phyloP scores from a whole-genome alignment of 64 coral and sea anemone genomes.

The Catalaphyllia jardinei region DNA sequence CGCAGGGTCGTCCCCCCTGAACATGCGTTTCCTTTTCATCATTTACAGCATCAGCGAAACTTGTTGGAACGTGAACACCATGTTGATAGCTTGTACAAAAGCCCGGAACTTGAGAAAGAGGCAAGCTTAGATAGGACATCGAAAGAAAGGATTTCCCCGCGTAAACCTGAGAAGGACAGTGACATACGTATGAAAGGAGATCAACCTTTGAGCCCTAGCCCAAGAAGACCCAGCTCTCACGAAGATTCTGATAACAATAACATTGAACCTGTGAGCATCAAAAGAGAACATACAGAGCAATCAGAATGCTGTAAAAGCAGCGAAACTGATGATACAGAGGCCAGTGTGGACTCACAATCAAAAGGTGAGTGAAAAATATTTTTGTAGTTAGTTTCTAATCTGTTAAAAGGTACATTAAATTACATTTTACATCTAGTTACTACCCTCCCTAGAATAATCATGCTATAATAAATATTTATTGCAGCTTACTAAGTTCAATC shows the following conservation, averaged over 20 bases:
- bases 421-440: neutral
- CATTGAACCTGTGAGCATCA: constrained; percentile 56
- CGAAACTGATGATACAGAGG: constrained; percentile 25
- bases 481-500: neutral
- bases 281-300: constrained; percentile 68
- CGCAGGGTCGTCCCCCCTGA: constrained; percentile 82
- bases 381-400: neutral
- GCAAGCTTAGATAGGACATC: constrained; percentile 40
- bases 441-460: neutral
- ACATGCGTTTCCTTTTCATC: constrained; percentile 87
- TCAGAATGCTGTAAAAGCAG: constrained; percentile 54
- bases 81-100: constrained; percentile 74
- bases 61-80: constrained; percentile 75
- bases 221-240: constrained; percentile 51
- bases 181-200: constrained; percentile 39
- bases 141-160: constrained; percentile 73
- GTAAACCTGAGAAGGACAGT: constrained; percentile 50
- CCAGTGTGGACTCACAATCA: neutral
- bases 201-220: constrained; percentile 60
- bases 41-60: constrained; percentile 79
- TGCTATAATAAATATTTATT: neutral
- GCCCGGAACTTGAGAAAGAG: constrained; percentile 58
- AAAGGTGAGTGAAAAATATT: constrained; percentile 19
- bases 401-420: neutral
- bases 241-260: constrained; percentile 34